Percentiles rank a stretch among this genome's conserved stretches.
Evolutionary conservation across 2,113 vertebrate genomes (phyloP).

Genomic region (Amphiprion ocellaris): DNA sequence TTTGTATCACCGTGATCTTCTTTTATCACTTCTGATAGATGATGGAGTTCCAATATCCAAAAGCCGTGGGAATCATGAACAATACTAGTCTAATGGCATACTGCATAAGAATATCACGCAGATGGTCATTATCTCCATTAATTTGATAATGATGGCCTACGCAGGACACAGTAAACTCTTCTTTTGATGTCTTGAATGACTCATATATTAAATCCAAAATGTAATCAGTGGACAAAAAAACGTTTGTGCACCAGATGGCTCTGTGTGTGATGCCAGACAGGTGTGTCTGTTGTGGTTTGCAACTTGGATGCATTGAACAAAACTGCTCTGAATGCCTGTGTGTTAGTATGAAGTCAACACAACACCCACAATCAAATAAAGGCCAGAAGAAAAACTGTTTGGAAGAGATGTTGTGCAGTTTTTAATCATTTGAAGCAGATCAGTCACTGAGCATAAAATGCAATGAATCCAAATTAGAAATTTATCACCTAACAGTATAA

Average conservation of each 20-base stretch:
- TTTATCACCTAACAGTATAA: too few relatives aligned
- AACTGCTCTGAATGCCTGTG: constrained; percentile 1
- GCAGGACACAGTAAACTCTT: neutral
- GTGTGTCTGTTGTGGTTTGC: constrained; percentile 19
- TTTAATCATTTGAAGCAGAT: too few relatives aligned
- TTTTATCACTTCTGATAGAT: neutral
- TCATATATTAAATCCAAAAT: constrained; percentile 3
- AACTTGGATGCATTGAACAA: constrained; percentile 24
- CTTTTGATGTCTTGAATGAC: neutral
- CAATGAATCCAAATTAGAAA: too few relatives aligned
- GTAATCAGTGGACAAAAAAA: neutral
- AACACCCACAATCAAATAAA: constrained; percentile 16
- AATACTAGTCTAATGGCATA: constrained; percentile 17
- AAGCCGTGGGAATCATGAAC: neutral
- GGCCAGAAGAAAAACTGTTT: neutral
- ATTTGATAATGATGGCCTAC: constrained; percentile 8
- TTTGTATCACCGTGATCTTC: neutral
- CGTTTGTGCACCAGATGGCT: constrained; percentile 19
- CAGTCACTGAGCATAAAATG: too few relatives aligned
- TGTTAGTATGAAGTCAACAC: constrained; percentile 40
- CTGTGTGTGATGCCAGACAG: neutral
- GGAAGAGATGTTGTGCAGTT: neutral
- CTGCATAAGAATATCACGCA: constrained; percentile 10
- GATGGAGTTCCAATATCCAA: neutral
- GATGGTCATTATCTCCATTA: constrained; percentile 33